Conservation (phyloP, 2,888 invertebrate species). For the Altica lythri region DNA sequence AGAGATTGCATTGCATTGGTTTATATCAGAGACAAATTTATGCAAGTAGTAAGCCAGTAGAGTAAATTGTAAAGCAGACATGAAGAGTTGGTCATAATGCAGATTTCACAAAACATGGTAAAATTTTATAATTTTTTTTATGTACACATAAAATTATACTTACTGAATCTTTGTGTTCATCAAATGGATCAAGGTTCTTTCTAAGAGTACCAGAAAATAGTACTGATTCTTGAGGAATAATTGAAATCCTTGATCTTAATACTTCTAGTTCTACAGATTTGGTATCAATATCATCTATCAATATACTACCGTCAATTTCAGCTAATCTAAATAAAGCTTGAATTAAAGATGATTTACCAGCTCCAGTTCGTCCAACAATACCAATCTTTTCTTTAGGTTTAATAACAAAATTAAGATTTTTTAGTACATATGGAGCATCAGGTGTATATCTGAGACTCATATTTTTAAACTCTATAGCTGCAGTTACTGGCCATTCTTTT, state of each 20-base stretch:
- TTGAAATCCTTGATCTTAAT: constrained; percentile 78
- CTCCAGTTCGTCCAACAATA: constrained; percentile 81
- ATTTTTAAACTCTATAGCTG: constrained; percentile 69
- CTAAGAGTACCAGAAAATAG: constrained; percentile 85
- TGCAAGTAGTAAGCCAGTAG: too few species aligned
- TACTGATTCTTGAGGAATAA: constrained; percentile 85
- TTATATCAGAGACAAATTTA: too few species aligned
- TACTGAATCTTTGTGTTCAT: constrained; percentile 73
- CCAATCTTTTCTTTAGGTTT: constrained; percentile 74
- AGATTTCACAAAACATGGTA: too few species aligned
- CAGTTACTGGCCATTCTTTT: constrained; percentile 74
- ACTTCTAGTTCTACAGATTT: constrained; percentile 71
- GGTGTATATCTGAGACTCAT: constrained; percentile 74
- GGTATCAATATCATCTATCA: constrained; percentile 79
- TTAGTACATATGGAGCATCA: constrained; percentile 73
- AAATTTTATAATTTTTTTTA: too few species aligned
- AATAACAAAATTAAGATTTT: constrained; percentile 68
- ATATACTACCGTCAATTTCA: constrained; percentile 74
- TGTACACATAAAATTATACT: too few species aligned
- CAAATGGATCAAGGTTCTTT: constrained; percentile 88
- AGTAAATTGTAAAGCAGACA: too few species aligned
- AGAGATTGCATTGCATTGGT: too few species aligned
- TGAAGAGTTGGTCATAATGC: too few species aligned
- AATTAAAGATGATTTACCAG: constrained; percentile 78
- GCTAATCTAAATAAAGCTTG: constrained; percentile 80